phyloP scores from a whole-genome alignment of 1,140 invertebrate species.

The Diachasmimorpha longicaudata region DNA sequence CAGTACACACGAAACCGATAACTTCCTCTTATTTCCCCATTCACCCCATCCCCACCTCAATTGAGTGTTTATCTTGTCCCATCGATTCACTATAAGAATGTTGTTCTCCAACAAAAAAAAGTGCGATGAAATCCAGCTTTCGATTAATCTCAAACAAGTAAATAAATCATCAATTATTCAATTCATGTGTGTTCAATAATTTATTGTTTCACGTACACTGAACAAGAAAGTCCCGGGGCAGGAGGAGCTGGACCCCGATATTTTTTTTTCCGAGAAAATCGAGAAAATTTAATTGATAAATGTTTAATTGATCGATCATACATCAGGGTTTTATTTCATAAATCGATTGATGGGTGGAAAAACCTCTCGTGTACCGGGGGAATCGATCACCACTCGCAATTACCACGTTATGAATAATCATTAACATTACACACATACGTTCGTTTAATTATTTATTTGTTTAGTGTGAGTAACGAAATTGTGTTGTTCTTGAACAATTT shows the following conservation, averaged over 20 bases:
- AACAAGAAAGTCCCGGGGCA: neutral
- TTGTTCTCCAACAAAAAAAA: neutral
- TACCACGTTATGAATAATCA: neutral
- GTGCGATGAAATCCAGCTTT: neutral
- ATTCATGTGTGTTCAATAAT: neutral
- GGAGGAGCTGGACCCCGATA: neutral
- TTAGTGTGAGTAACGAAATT: neutral
- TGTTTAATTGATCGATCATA: neutral
- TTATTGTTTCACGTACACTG: neutral
- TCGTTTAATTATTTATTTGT: neutral
- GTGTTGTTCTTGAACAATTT: neutral
- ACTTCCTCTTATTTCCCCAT: too few species aligned
- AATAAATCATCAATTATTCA: neutral
- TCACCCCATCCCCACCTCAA: neutral
- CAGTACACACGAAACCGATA: too few species aligned
- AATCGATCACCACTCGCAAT: neutral
- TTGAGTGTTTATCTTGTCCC: neutral
- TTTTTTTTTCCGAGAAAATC: neutral
- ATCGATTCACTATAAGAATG: neutral
- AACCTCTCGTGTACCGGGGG: too few species aligned
- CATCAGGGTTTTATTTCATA: neutral
- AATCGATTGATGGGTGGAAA: too few species aligned
- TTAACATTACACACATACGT: neutral
- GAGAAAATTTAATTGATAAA: neutral
- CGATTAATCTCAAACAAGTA: neutral